A percentile compares a stretch with the other conserved stretches of the same genome.
Evolutionary conservation across 2,113 vertebrate genomes (phyloP).

Genomic region (Leptocoma aspasia): DNA sequence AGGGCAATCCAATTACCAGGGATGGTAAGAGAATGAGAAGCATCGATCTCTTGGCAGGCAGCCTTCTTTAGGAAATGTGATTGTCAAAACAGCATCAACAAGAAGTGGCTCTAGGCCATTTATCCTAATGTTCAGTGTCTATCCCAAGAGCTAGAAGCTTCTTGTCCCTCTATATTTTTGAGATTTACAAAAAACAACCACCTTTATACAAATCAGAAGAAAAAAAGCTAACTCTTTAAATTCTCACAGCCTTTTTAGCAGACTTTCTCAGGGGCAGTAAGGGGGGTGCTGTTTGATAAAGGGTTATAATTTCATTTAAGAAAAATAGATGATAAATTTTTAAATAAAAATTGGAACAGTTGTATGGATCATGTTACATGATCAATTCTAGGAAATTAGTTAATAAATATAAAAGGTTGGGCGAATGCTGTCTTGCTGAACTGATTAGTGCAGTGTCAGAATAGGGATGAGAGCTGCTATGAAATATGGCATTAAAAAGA

Average conservation of each 20-base stretch:
- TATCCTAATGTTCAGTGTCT: background rate
- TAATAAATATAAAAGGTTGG: background rate
- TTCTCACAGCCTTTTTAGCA: background rate
- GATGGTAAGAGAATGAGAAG: slow-evolving; percentile 61
- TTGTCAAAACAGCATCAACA: slow-evolving; percentile 58
- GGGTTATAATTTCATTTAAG: background rate
- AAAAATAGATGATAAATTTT: background rate
- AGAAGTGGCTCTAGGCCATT: slow-evolving; percentile 33
- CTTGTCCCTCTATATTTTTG: background rate
- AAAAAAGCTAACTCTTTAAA: background rate
- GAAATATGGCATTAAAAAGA: background rate
- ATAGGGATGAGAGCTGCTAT: background rate
- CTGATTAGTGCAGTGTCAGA: background rate
- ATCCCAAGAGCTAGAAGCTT: background rate
- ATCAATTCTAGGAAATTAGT: background rate
- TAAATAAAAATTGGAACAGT: background rate
- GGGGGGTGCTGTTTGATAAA: background rate
- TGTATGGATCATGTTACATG: too few species aligned
- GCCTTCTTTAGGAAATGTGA: slow-evolving; percentile 37
- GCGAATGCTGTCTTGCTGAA: background rate
- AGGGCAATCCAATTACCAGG: slow-evolving; percentile 71
- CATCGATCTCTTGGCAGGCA: slow-evolving; percentile 66
- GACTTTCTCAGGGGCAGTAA: background rate
- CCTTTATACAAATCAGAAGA: background rate
- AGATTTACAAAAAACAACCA: background rate